Percentiles rank a stretch among this genome's conserved stretches.
Conservation (phyloP, 2,888 invertebrate species). For the Athrips mouffetella region DNA sequence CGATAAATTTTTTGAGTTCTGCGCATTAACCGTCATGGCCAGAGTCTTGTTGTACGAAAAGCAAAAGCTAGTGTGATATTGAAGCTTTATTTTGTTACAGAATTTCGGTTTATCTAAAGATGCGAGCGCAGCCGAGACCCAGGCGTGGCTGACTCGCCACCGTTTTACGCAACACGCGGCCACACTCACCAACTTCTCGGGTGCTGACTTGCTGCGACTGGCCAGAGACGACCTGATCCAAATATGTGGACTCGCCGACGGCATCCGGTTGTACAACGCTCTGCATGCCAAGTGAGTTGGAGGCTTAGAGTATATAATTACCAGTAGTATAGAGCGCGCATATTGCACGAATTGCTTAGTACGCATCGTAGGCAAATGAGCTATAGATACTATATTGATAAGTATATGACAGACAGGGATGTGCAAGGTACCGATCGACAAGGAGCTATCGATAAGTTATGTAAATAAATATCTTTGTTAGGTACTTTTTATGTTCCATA, state of each 20-base stretch:
- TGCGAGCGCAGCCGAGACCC: constrained; percentile 84
- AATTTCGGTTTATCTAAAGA: constrained; percentile 80
- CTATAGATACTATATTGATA: no score
- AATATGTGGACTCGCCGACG: constrained; percentile 96
- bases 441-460: no score
- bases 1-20: neutral
- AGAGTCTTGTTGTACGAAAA: no score
- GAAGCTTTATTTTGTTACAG: constrained; percentile 33
- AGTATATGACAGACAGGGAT: no score
- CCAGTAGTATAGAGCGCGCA: neutral
- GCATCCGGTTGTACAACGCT: constrained; percentile 94
- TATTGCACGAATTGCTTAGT: neutral
- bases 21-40: no score
- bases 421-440: no score
- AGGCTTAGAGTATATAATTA: neutral
- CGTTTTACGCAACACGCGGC: constrained; percentile 86
- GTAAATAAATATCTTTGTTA: no score
- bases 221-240: constrained; percentile 95
- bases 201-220: constrained; percentile 91
- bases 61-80: neutral
- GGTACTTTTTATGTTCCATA: no score
- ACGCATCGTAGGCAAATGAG: no score
- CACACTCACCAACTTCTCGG: constrained; percentile 91
- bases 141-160: constrained; percentile 87
- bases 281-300: constrained; percentile 87